phyloP scores from a whole-genome alignment of 2,888 invertebrate species.

The Macaria liturata region DNA sequence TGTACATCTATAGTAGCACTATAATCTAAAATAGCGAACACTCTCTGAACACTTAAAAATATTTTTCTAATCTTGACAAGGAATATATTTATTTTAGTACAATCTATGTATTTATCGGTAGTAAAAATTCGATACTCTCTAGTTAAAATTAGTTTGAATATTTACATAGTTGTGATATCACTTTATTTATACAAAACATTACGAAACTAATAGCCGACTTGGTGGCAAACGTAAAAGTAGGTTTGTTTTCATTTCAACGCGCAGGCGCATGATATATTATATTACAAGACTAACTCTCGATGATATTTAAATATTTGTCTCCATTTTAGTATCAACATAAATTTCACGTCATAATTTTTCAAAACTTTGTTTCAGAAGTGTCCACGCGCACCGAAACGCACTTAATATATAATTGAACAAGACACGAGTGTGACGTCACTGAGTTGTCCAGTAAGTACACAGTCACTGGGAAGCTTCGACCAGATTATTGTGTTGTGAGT shows the following conservation, averaged over 20 bases:
- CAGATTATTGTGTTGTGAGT: conserved; percentile 68
- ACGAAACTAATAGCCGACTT: conserved; percentile 59
- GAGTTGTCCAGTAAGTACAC: conserved; percentile 50
- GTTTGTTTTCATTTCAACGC: conserved; percentile 38
- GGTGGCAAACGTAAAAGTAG: conserved; percentile 45
- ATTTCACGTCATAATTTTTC: too few species aligned
- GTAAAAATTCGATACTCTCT: conserved; percentile 73
- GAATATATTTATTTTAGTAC: conserved; percentile 49
- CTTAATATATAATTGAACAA: conserved; percentile 25
- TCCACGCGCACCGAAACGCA: conserved; percentile 21
- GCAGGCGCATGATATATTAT: conserved; percentile 17
- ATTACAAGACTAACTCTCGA: conserved; percentile 14
- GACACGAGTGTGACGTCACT: conserved; percentile 47
- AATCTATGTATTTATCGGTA: conserved; percentile 65
- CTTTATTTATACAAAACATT: conserved; percentile 57
- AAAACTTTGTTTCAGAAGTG: too few species aligned
- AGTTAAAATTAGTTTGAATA: conserved; percentile 55
- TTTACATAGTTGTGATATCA: conserved; percentile 74
- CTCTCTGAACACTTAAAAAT: conserved; percentile 71
- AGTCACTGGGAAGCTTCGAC: conserved; percentile 80
- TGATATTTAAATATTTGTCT: too few species aligned
- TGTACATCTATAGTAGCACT: conserved; percentile 51
- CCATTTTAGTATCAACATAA: too few species aligned
- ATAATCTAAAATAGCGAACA: conserved; percentile 71
- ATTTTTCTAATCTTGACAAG: conserved; percentile 61